Base-by-base conservation (phyloP, 2,888 invertebrate genomes). In the Parnassius mnemosyne region DNA sequence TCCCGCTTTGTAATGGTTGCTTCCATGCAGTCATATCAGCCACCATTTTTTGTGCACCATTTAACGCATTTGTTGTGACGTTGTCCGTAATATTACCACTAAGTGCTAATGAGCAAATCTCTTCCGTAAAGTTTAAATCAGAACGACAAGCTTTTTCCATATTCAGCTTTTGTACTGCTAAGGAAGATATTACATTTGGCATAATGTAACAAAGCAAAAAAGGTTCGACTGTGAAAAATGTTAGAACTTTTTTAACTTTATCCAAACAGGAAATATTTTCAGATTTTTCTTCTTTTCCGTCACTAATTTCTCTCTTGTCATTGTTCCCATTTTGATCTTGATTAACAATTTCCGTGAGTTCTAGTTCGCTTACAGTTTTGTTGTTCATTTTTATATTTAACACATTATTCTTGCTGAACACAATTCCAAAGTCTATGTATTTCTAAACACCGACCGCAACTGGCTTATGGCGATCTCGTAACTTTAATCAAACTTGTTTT, bases 221-320 rank as follows among this genome's bases (percentile, higher is more conserved):
- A 0, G 95, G 95, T 78, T 95, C 95, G 2, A 95, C 94, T 0
- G 94, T 94, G 16, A 94, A 82, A 67, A 83, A 85, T 3, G 68
- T 73, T 9, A 85, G 68, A 47, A 77, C 63, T 16, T 67, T 76
- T 64, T 69, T 70, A 2, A 84, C 65, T 55, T 69, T 66, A 54
- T 70, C 65, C 57, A 55, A 63, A 51, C 42, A 51, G 10, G 58
- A 46, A 34, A 69, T 68, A 56, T 58, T 51, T 42, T 12, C 52
- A 12, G 10, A 10, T 34, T n/a, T 52, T 56, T 52, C 61, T 13
- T 44, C 25, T 41, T 49, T 41, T 10, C 16, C 10, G 1, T 62
- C 41, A 7, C 9, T 13, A 34, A 10, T 25, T 44, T 60, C 63
- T 34, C 53, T 41, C 25, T 59, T 64, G 9, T 49, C 52, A 10